These are phyloP conservation scores for Physella acuta DNA, from an alignment of 1,140 invertebrate genomes.

Conservation along the genomic window DNA sequence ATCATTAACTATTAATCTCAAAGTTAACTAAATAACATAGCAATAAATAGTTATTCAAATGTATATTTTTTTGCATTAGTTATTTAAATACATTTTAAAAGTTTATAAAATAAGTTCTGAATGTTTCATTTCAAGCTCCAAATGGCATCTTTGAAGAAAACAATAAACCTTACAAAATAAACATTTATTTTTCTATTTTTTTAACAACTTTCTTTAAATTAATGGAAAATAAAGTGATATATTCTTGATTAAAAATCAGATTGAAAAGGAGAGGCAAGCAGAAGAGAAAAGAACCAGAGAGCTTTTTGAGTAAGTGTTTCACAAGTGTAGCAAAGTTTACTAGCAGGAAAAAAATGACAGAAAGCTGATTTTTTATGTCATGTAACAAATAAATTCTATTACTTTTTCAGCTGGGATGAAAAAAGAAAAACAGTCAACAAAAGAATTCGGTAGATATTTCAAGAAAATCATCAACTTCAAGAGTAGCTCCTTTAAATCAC, in stretches of 20 bases:
- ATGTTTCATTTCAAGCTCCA: not conserved
- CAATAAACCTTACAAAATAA: not conserved
- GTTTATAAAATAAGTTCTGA: not conserved
- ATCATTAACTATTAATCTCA: too few species aligned
- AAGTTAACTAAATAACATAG: too few species aligned
- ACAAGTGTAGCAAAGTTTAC: too few species aligned
- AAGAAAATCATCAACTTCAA: too few species aligned
- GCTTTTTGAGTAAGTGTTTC: slow-evolving; percentile 10
- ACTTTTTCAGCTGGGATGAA: too few species aligned
- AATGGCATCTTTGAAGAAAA: not conserved
- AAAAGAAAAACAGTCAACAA: too few species aligned
- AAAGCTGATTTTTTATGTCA: too few species aligned
- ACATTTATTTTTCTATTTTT: not conserved
- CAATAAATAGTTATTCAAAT: too few species aligned
- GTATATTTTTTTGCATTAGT: not conserved
- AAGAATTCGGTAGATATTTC: too few species aligned
- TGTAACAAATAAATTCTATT: too few species aligned
- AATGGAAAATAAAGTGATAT: not conserved
- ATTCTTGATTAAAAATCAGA: not conserved
- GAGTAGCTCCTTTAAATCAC: too few species aligned
- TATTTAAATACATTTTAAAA: not conserved
- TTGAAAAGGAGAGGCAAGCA: not conserved
- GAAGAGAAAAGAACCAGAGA: slow-evolving; percentile 7
- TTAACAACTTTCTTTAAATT: not conserved
- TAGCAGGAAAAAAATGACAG: too few species aligned